Evolutionary conservation across 2,888 invertebrate genomes (phyloP), one percentile per base, ranked within the genome.

Genomic region (Cepaea hortensis): DNA sequence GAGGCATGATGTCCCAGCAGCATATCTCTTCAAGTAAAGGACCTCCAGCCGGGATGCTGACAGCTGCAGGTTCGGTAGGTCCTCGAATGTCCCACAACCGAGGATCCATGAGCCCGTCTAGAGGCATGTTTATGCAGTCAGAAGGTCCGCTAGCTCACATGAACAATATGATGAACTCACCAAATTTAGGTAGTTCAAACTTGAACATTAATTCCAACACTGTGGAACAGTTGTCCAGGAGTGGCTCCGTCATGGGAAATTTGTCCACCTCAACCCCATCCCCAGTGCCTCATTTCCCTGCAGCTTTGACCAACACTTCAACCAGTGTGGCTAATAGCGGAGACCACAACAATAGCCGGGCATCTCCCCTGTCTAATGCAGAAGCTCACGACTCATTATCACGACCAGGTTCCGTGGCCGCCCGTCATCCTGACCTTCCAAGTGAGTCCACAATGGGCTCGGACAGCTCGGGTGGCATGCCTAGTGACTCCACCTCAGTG

Each of bases 31-130:
- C 89, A 23, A 89, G 87, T 72, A 93, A 93, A 88, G 93, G 92
- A 85, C 93, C 93, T 72, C 93, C 93, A 89, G 94, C 94, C 20
- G 94, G 93, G 50, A 91, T 94, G 90, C 88, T 91, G 68, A 93
- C 93, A 48, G 93, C 93, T 20, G 93, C 93, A 15, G 92, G 91
- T 87, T 90, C 92, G 35, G 91, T 92, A n/a, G 91, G 90, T 13
- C 88, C 87, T 11, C 62, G 87, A 3, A 82, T 85, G 83, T 68
- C 87, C 18, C 84, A 79, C 61, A 85, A 23, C 23, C 87, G 87
- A 9, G 87, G 86, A 35, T 68, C 88, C 61, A 85, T 86, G 62
- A 88, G 89, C 80, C 89, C 90, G 18, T 90, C 90, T 20, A 90
- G 90, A 76, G 89, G 91, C 72, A 90, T 91, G 90, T 91, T 90